Percentiles rank a stretch among this genome's conserved stretches.
Conservation (phyloP, 2,113 vertebrate species). For the Excalfactoria chinensis region DNA sequence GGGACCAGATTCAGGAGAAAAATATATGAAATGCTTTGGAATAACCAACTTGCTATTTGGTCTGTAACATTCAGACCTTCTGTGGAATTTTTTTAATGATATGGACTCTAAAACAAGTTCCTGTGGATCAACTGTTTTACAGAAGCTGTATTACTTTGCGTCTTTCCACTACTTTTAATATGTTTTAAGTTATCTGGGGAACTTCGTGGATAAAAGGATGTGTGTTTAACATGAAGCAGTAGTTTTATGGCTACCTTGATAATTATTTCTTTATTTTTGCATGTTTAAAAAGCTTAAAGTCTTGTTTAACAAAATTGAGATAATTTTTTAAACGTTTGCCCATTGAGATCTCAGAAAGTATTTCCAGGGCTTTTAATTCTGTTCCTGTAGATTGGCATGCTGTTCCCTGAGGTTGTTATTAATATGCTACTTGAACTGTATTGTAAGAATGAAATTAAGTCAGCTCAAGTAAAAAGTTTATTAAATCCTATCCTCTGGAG, state of each 20-base stretch:
- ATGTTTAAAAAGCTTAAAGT: not conserved
- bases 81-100: not conserved
- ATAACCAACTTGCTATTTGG: not conserved
- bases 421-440: not conserved
- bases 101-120: not conserved
- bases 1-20: not conserved
- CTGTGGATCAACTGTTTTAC: not conserved
- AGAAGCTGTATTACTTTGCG: not conserved
- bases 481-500: not conserved
- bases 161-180: not conserved
- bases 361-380: not conserved
- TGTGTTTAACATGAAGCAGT: not conserved
- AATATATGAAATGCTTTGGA: not conserved
- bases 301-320: not conserved
- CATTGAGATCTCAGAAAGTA: not conserved
- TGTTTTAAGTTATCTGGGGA: not conserved
- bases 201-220: not conserved
- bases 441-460: not conserved
- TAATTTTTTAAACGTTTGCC: not conserved
- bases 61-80: not conserved
- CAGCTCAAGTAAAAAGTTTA: not conserved
- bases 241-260: not conserved
- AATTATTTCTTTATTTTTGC: not conserved
- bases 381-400: not conserved
- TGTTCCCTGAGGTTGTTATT: not conserved